A percentile compares a stretch with the other conserved stretches of the same genome.
These are phyloP conservation scores for Carcina quercana DNA, from an alignment of 2,888 invertebrate species.

Conservation along the genomic window DNA sequence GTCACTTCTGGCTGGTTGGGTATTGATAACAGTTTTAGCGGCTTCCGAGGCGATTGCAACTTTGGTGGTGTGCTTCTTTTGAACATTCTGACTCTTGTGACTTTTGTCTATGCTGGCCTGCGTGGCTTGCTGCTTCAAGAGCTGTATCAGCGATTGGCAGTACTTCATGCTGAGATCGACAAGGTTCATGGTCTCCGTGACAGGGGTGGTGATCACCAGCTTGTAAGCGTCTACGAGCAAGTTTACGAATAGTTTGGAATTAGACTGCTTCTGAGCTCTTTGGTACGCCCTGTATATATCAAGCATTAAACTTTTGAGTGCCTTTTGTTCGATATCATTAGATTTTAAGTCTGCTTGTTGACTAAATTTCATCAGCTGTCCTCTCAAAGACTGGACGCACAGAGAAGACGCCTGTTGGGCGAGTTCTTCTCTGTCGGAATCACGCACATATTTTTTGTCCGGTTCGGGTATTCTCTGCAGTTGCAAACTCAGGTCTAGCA, in stretches of 20 bases:
- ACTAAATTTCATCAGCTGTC: conserved; percentile 72
- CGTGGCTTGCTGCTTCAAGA: conserved; percentile 72
- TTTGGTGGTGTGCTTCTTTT: conserved; percentile 47
- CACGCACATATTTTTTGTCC: conserved; percentile 91
- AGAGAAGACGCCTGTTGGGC: conserved; percentile 85
- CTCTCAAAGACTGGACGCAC: conserved; percentile 80
- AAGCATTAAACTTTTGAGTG: conserved; percentile 65
- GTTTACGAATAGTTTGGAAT: conserved; percentile 75
- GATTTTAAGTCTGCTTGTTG: conserved; percentile 62
- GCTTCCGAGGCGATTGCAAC: conserved; percentile 17
- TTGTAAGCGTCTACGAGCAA: conserved; percentile 83
- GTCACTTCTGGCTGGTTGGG: background rate
- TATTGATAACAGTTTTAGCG: conserved; percentile 23
- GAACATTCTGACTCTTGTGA: conserved; percentile 49
- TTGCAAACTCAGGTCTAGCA: conserved; percentile 86
- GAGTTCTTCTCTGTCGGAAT: conserved; percentile 87
- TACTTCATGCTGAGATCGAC: conserved; percentile 81
- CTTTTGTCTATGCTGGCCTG: conserved; percentile 48
- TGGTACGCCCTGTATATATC: conserved; percentile 81
- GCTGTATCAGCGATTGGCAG: conserved; percentile 77
- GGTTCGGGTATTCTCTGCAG: conserved; percentile 87
- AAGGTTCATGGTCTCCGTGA: conserved; percentile 76
- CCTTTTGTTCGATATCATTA: conserved; percentile 61
- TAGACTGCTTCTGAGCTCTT: conserved; percentile 77
- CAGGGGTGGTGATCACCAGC: conserved; percentile 75